Conservation (phyloP, 1,140 invertebrate genomes). For the Euwallacea similis region DNA sequence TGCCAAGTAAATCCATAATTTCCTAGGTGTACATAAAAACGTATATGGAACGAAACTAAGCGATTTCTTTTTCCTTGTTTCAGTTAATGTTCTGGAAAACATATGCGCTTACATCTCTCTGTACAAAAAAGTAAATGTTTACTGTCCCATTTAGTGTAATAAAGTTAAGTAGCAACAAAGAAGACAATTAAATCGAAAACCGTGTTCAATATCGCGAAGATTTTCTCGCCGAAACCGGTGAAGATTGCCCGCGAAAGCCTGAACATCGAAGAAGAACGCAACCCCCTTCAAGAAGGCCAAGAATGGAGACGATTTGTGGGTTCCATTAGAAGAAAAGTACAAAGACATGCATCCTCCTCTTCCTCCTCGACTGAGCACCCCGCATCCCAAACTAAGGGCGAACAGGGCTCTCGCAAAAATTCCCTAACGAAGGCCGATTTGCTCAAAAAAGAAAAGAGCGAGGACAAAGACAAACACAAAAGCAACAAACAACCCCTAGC, state of each 20-base stretch:
- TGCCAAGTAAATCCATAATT: no score
- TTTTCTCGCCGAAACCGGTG: constrained; percentile 44
- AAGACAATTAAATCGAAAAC: constrained; percentile 33
- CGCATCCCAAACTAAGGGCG: constrained; percentile 34
- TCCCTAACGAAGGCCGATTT: constrained; percentile 49
- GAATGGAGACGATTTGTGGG: constrained; percentile 53
- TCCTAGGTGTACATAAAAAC: no score
- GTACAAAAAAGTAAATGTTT: constrained; percentile 8
- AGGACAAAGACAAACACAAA: constrained; percentile 43
- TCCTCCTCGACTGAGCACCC: constrained; percentile 3
- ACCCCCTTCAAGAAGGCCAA: constrained; percentile 42
- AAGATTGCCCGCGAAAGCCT: constrained; percentile 49
- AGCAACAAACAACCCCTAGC: constrained; percentile 41
- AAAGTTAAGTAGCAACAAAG: not conserved
- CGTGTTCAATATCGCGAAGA: constrained; percentile 50
- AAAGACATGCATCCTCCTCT: constrained; percentile 48
- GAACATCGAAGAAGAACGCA: constrained; percentile 45
- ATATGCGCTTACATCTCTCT: constrained; percentile 14
- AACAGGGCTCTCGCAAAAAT: constrained; percentile 49
- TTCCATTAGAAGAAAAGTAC: constrained; percentile 51
- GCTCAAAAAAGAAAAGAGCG: constrained; percentile 44
- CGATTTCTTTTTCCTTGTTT: not conserved
- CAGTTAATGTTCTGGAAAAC: constrained; percentile 6
- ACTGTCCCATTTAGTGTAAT: not conserved
- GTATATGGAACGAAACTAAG: no score